Percentiles rank a stretch among this genome's conserved stretches.
These are phyloP conservation scores for Nymphalis urticae DNA, from an alignment of 2,888 invertebrate species.

Conservation along the genomic window DNA sequence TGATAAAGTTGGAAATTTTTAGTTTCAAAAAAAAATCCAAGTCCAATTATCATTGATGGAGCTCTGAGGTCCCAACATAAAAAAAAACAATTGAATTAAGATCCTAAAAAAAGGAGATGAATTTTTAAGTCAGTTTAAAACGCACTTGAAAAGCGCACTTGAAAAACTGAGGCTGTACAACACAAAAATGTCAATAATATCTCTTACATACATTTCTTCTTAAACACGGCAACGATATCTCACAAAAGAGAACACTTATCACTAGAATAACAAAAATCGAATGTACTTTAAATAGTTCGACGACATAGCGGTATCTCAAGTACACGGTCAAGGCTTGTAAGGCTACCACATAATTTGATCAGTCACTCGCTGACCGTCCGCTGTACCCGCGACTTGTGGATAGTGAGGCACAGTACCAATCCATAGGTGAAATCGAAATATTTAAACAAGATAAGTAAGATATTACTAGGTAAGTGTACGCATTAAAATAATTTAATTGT, in stretches of 20 bases:
- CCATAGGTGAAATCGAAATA: conserved; percentile 2
- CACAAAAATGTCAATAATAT: too few relatives aligned
- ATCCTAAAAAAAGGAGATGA: too few relatives aligned
- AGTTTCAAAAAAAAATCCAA: too few relatives aligned
- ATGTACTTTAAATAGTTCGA: conserved; percentile 38
- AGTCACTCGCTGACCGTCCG: conserved; percentile 53
- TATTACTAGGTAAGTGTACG: conserved; percentile 7
- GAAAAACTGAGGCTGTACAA: too few relatives aligned
- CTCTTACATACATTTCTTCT: too few relatives aligned
- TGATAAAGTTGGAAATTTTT: too few relatives aligned
- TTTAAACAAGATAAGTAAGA: neutral
- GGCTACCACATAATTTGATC: conserved; percentile 29
- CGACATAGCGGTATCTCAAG: conserved; percentile 72
- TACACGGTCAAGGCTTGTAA: conserved; percentile 61
- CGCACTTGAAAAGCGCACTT: too few relatives aligned
- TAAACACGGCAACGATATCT: neutral
- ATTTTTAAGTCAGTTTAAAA: too few relatives aligned
- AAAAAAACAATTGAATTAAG: too few relatives aligned
- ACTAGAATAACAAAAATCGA: neutral
- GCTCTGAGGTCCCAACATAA: too few relatives aligned
- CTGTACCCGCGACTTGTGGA: conserved; percentile 35
- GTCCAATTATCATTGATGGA: too few relatives aligned
- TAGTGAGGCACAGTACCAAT: neutral
- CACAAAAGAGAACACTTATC: neutral
- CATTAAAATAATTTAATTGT: neutral